Percentiles rank a stretch among this genome's conserved stretches.
phyloP scores from a whole-genome alignment of 2,113 vertebrate genomes.

The Rallus limicola region DNA sequence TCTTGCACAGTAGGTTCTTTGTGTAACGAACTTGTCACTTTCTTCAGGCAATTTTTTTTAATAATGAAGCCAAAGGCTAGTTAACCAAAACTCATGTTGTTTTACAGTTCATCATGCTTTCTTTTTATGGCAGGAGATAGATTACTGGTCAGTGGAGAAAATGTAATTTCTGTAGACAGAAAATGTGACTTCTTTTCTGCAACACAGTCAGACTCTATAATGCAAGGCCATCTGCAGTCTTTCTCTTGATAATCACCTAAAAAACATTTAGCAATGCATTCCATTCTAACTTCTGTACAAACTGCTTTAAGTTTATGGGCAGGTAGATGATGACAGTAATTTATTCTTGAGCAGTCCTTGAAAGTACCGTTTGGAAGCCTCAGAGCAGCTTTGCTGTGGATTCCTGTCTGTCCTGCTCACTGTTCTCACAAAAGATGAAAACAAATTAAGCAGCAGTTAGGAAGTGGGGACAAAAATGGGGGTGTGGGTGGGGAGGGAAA shows the following conservation, averaged over 20 bases:
- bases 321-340: background rate
- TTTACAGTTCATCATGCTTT: background rate
- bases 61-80: background rate
- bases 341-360: background rate
- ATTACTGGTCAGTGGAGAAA: background rate
- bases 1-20: conserved; percentile 15
- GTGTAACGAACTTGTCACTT: background rate
- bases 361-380: background rate
- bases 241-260: background rate
- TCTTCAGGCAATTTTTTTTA: background rate
- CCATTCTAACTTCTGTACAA: background rate
- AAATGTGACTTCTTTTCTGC: background rate
- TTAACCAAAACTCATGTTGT: background rate
- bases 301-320: background rate
- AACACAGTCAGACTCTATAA: background rate
- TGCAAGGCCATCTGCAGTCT: background rate
- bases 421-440: background rate
- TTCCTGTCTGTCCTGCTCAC: background rate
- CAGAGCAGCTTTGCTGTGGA: background rate
- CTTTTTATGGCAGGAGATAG: background rate
- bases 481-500: too few species aligned
- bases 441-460: background rate
- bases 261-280: background rate
- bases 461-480: background rate
- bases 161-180: background rate